Base-by-base conservation (phyloP, 1,140 invertebrate genomes). In the Drosophila nikananu region DNA sequence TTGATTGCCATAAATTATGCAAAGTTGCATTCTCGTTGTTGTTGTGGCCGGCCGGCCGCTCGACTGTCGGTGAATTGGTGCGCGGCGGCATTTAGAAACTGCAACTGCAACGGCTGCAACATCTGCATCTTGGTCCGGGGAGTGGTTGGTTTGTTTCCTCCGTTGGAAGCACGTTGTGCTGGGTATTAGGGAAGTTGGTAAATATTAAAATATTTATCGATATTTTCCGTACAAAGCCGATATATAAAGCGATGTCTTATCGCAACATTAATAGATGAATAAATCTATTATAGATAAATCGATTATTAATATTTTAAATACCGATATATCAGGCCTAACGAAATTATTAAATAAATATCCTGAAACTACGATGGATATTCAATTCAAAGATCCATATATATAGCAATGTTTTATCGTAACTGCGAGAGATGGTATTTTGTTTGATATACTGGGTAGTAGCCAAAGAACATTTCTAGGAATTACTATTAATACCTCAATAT, bases 1-100 rank as follows among this genome's bases (percentile, higher is more conserved):
- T 83, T 74, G 80, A 78, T 79, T 83, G 80, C 80, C 80, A 81
- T 83, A 78, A 83, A 83, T 79, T 78, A 83, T 83, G 70, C 80
- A 74, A 74, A 68, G 80, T 78, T 82, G 74, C 54, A 82, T 68
- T 73, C 80, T 81, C 51, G 61, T 58, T 79, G 66, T 42, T 35
- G 61, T 21, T 65, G 64, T 32, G 10, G 30, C 39, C 21, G 10
- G 30, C 39, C 21, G 35, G 44, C 32, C 25, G 62, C 61, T 30
- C 42, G 37, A 17, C 64, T 70, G 37, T 77, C 57, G 75, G 75
- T 61, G 77, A 79, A 79, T 79, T 79, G 77, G 77, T 79, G 76
- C 76, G 67, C 65, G 67, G 77, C 65, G 76, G 76, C 66, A 80
- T 79, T 79, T 79, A 79, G 75, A 79, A 78, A 79, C 65, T 71